A percentile compares a stretch with the other conserved stretches of the same genome.
Evolutionary conservation across 92 coral and sea anemone genomes (phyloP).

Genomic region (Isaurus tuberculatus): DNA sequence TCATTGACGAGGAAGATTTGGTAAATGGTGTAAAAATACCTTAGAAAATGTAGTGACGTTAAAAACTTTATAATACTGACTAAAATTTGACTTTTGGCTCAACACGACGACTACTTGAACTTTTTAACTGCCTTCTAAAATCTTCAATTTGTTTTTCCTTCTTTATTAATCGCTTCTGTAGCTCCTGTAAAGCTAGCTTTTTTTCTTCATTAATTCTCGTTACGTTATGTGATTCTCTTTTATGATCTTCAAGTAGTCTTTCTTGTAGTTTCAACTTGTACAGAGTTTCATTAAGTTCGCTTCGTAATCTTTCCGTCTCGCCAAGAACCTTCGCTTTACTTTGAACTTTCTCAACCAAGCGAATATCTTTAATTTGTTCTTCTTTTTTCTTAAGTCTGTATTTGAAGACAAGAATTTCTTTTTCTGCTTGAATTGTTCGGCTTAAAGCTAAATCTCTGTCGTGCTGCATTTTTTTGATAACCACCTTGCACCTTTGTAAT

Average conservation of each 20-base stretch:
- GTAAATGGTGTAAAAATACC: too few species aligned
- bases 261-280: constrained; percentile 73
- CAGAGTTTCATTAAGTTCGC: constrained; percentile 76
- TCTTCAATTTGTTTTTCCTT: constrained; percentile 81
- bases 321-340: constrained; percentile 83
- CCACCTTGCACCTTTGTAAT: constrained; percentile 68
- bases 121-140: constrained; percentile 63
- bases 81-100: too few species aligned
- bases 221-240: constrained; percentile 56
- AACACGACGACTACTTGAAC: too few species aligned
- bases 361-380: constrained; percentile 68
- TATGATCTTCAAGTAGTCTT: constrained; percentile 59
- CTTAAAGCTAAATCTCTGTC: constrained; percentile 84
- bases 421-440: constrained; percentile 69
- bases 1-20: too few species aligned
- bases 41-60: too few species aligned
- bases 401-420: constrained; percentile 74
- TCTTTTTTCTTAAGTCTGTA: constrained; percentile 73
- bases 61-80: too few species aligned
- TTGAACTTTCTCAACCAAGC: constrained; percentile 75
- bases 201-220: constrained; percentile 49
- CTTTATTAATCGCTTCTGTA: constrained; percentile 58
- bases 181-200: constrained; percentile 68
- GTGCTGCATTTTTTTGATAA: constrained; percentile 73
- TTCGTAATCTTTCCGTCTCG: constrained; percentile 88